Conservation (phyloP, 2,888 invertebrate genomes). For the Minunthozetes semirufus region DNA sequence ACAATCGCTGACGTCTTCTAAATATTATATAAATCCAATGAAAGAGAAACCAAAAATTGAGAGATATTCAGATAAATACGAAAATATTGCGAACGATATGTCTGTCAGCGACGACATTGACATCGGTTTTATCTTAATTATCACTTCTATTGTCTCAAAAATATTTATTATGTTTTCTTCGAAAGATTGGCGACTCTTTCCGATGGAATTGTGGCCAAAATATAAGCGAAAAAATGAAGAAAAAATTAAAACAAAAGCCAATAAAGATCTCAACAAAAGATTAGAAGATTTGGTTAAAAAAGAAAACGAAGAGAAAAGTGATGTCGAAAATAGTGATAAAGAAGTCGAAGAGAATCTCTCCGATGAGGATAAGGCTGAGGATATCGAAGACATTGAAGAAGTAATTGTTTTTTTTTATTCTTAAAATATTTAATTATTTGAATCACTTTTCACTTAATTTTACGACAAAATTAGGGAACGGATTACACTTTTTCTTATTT, state of each 20-base stretch:
- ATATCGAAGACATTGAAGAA: conserved; percentile 5
- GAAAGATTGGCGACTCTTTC: conserved; percentile 33
- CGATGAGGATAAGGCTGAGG: conserved; percentile 28
- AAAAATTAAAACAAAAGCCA: neutral
- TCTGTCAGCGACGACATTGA: neutral
- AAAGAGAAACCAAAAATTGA: conserved; percentile 20
- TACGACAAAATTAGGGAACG: conserved; percentile 10
- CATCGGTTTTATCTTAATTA: neutral
- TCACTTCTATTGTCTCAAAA: neutral
- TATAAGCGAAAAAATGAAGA: neutral
- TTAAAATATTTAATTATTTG: neutral
- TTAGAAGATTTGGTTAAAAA: conserved; percentile 10
- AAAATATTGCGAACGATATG: neutral
- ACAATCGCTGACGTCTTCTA: conserved; percentile 29
- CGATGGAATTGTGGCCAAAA: conserved; percentile 24
- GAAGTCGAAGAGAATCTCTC: conserved; percentile 2
- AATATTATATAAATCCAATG: conserved; percentile 14
- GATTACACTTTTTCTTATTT: conserved; percentile 32
- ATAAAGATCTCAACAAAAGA: neutral
- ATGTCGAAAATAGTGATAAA: conserved; percentile 27
- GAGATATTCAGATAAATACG: conserved; percentile 36
- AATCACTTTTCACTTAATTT: neutral
- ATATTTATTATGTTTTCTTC: neutral
- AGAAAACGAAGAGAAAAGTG: conserved; percentile 29
- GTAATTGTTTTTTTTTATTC: neutral